These are phyloP conservation scores for Cheilosia vulpina DNA, from an alignment of 2,888 invertebrate species.

Conservation along the genomic window DNA sequence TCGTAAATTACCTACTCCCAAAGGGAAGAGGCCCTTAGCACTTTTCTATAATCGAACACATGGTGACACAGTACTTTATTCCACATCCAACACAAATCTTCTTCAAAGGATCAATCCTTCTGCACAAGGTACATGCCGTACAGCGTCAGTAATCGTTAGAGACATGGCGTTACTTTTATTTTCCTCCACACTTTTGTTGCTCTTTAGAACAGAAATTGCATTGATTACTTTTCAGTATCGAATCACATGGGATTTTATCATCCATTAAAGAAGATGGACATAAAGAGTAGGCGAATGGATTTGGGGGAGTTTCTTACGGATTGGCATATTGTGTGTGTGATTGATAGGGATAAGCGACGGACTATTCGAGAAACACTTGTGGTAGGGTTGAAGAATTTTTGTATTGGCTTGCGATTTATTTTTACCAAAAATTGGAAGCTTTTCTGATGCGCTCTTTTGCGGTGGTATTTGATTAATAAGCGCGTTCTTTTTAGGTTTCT, in stretches of 20 bases:
- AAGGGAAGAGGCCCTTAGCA: conserved; percentile 14
- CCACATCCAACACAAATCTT: conserved; percentile 37
- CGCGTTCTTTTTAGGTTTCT: not conserved
- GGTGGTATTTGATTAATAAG: conserved; percentile 47
- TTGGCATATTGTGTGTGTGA: conserved; percentile 49
- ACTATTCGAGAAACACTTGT: conserved; percentile 11
- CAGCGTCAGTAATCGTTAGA: conserved; percentile 1
- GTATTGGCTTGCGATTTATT: conserved; percentile 5
- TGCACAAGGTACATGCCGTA: conserved; percentile 23
- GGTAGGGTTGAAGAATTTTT: not conserved
- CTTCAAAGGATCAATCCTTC: conserved; percentile 47
- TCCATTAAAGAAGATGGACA: conserved; percentile 25
- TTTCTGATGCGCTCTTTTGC: conserved; percentile 8
- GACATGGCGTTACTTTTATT: not conserved
- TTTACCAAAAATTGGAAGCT: not conserved
- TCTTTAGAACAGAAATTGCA: conserved; percentile 32
- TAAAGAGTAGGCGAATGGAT: conserved; percentile 14
- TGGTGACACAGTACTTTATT: conserved; percentile 32
- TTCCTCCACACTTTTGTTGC: not conserved
- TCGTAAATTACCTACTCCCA: conserved; percentile 16
- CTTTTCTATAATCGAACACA: conserved; percentile 36
- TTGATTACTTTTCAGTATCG: conserved; percentile 65
- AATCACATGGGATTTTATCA: conserved; percentile 41
- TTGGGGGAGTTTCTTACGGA: conserved; percentile 33
- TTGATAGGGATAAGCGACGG: conserved; percentile 46